Conservation (phyloP, 2,797 vertebrate genomes). For the Mycteria americana region DNA sequence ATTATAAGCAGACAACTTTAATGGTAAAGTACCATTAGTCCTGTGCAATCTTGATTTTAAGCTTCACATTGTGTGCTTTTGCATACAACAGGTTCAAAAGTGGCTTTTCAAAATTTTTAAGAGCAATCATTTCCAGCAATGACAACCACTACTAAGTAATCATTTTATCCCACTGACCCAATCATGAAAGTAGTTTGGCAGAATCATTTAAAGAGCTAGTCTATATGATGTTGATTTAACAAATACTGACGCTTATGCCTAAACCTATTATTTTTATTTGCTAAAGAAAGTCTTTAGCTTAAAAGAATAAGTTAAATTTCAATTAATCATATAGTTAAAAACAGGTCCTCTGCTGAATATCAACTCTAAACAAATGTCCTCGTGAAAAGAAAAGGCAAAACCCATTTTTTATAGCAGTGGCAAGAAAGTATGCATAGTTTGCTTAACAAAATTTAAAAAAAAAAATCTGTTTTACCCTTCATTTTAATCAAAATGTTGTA, state of each 20-base stretch:
- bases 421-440: not conserved
- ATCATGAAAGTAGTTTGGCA: not conserved
- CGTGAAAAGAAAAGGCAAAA: not conserved
- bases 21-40: not conserved
- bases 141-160: not conserved
- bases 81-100: not conserved
- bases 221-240: not conserved
- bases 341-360: not conserved
- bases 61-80: not conserved
- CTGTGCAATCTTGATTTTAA: not conserved
- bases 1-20: not conserved
- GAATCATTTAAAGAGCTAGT: not conserved
- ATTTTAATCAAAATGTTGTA: not conserved
- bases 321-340: not conserved
- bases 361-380: not conserved
- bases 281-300: not conserved
- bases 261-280: not conserved
- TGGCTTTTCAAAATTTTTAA: not conserved
- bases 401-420: not conserved
- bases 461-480: not conserved
- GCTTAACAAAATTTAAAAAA: not conserved
- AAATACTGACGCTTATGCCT: not conserved
- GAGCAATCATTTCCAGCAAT: not conserved
- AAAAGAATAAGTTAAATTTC: not conserved
- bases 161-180: not conserved